A percentile compares a stretch with the other conserved stretches of the same genome.
Evolutionary conservation across 2,113 vertebrate genomes (phyloP).

Genomic region (Gopherus flavomarginatus): DNA sequence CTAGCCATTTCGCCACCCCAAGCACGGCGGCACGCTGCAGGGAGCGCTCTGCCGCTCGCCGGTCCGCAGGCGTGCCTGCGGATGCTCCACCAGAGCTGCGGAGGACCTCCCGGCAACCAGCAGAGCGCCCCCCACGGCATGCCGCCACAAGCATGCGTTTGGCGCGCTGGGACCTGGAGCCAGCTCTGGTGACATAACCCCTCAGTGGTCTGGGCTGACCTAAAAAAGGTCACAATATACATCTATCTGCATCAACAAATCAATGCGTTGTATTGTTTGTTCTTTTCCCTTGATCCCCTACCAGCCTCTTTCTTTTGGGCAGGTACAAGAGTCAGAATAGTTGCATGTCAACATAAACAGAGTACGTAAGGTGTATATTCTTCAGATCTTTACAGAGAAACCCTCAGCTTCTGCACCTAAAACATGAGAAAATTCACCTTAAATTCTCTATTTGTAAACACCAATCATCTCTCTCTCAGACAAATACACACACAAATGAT

Average conservation of each 20-base stretch:
- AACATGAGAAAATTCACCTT: neutral
- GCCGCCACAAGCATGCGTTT: too few species aligned
- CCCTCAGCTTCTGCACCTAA: neutral
- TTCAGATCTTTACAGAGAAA: fast-evolving
- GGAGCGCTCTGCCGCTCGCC: too few species aligned
- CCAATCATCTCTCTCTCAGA: neutral
- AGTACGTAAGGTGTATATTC: neutral
- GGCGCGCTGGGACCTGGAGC: too few species aligned
- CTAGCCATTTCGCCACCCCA: too few species aligned
- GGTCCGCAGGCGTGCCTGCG: too few species aligned
- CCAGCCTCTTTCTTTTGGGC: neutral
- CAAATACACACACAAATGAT: neutral
- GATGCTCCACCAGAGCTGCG: too few species aligned
- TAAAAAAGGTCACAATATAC: neutral
- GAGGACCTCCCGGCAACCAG: too few species aligned
- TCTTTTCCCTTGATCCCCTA: neutral
- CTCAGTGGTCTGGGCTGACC: too few species aligned
- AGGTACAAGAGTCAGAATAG: neutral
- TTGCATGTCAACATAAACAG: neutral
- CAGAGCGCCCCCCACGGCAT: too few species aligned
- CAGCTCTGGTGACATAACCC: too few species aligned
- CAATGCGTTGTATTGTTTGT: neutral
- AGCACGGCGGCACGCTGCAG: too few species aligned
- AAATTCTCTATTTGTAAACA: neutral
- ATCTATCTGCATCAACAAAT: neutral